Percentiles rank a stretch among this genome's conserved stretches.
Conservation (phyloP, 2,888 invertebrate genomes). For the Prenolepis imparis region DNA sequence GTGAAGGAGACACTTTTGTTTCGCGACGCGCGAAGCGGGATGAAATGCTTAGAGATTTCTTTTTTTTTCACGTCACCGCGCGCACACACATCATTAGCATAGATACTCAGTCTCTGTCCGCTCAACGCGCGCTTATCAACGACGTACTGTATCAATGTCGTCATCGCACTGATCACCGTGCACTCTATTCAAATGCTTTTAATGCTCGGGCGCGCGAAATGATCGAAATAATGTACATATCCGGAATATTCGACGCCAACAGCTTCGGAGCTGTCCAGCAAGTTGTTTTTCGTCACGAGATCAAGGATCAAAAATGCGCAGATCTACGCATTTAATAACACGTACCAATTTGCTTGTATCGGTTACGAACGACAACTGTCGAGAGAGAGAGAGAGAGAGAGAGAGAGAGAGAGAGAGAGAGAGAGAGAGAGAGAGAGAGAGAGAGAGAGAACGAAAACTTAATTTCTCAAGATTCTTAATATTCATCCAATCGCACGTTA, state of each 20-base stretch:
- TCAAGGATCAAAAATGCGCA: neutral
- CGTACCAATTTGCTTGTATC: conserved; percentile 27
- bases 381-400: neutral
- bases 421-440: too few relatives aligned
- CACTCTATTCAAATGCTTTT: conserved; percentile 29
- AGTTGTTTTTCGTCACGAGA: conserved; percentile 15
- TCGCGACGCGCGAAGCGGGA: neutral
- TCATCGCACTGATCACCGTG: conserved; percentile 6
- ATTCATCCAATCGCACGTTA: conserved; percentile 7
- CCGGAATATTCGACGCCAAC: neutral
- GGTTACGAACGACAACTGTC: conserved; percentile 14
- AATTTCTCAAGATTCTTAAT: conserved; percentile 17
- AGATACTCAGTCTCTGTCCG: conserved; percentile 8
- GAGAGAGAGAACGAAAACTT: neutral
- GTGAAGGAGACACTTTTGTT: neutral
- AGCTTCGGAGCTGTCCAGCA: neutral
- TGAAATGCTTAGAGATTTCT: conserved; percentile 3
- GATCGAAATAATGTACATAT: conserved; percentile 39
- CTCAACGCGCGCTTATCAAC: conserved; percentile 36
- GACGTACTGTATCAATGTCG: conserved; percentile 10
- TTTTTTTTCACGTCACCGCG: neutral
- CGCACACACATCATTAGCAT: neutral
- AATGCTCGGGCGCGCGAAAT: conserved; percentile 11
- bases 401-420: neutral
- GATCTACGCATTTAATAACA: conserved; percentile 13